A percentile compares a stretch with the other conserved stretches of the same genome.
phyloP scores from a whole-genome alignment of 1,140 invertebrate species.

The Hyles vespertilio region DNA sequence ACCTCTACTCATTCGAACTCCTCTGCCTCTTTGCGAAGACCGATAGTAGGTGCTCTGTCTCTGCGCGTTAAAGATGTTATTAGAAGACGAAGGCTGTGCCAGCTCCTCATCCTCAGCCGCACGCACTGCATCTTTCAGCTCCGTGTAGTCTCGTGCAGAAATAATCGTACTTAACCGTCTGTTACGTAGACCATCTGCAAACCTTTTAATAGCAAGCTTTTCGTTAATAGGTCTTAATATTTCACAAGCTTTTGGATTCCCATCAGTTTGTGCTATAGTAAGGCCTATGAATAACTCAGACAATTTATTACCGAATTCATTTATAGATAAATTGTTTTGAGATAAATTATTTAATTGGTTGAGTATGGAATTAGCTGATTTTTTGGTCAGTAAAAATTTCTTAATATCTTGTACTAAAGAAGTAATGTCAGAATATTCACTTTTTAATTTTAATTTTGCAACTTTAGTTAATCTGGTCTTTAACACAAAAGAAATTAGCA shows the following conservation, averaged over 20 bases:
- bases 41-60: neutral
- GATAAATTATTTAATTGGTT: slow-evolving; percentile 1
- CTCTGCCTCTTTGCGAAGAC: slow-evolving; percentile 4
- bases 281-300: slow-evolving; percentile 4
- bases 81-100: neutral
- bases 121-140: slow-evolving; percentile 12
- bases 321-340: slow-evolving; percentile 6
- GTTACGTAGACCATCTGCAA: slow-evolving; percentile 16
- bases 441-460: slow-evolving; percentile 8
- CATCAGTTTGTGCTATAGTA: slow-evolving; percentile 2
- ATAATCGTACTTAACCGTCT: slow-evolving; percentile 16
- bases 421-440: neutral
- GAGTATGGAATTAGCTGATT: slow-evolving; percentile 4
- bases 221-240: slow-evolving; percentile 20
- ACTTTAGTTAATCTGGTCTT: slow-evolving; percentile 8
- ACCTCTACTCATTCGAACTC: slow-evolving; percentile 1
- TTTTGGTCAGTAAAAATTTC: slow-evolving; percentile 1
- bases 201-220: slow-evolving; percentile 15
- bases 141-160: slow-evolving; percentile 10
- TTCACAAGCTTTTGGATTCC: slow-evolving; percentile 4
- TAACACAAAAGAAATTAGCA: slow-evolving; percentile 11
- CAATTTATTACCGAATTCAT: slow-evolving; percentile 3
- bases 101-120: slow-evolving; percentile 16
- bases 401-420: slow-evolving; percentile 3
- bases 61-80: slow-evolving; percentile 1